phyloP scores from a whole-genome alignment of 2,888 invertebrate genomes.

The Drosophila stalkeri region DNA sequence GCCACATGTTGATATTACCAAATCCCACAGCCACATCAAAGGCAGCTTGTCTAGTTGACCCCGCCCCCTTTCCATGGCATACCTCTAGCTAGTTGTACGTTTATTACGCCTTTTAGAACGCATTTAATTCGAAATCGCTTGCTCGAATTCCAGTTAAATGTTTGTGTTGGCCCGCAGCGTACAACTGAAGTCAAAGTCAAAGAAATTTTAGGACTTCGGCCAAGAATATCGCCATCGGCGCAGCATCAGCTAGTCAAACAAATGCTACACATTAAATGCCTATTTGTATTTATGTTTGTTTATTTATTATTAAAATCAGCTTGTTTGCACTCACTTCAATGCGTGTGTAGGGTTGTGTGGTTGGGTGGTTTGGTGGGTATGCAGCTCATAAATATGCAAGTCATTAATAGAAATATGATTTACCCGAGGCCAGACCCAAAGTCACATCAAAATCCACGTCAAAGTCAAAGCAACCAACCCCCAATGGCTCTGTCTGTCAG shows the following conservation, averaged over 20 bases:
- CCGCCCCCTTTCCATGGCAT: neutral
- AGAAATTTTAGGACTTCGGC: constrained; percentile 27
- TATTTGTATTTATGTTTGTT: constrained; percentile 71
- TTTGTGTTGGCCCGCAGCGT: constrained; percentile 43
- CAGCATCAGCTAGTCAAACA: constrained; percentile 48
- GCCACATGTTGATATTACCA: constrained; percentile 74
- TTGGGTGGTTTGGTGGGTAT: constrained; percentile 21
- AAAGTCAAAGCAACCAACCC: constrained; percentile 67
- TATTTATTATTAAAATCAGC: constrained; percentile 78
- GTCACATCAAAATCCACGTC: constrained; percentile 50
- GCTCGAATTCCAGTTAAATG: constrained; percentile 69
- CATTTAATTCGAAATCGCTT: constrained; percentile 45
- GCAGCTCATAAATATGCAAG: constrained; percentile 76
- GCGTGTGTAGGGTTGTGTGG: constrained; percentile 2
- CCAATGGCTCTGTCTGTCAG: constrained; percentile 23
- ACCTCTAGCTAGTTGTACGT: constrained; percentile 16
- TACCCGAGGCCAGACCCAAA: constrained; percentile 48
- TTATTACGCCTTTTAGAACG: constrained; percentile 69
- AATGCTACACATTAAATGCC: constrained; percentile 65
- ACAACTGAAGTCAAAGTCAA: constrained; percentile 41
- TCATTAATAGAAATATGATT: constrained; percentile 79
- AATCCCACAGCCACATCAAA: constrained; percentile 73
- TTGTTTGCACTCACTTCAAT: constrained; percentile 62
- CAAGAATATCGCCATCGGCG: constrained; percentile 42
- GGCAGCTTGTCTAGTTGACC: constrained; percentile 22